A percentile compares a stretch with the other conserved stretches of the same genome.
Conservation (phyloP, 2,113 vertebrate genomes). For the Balaeniceps rex region DNA sequence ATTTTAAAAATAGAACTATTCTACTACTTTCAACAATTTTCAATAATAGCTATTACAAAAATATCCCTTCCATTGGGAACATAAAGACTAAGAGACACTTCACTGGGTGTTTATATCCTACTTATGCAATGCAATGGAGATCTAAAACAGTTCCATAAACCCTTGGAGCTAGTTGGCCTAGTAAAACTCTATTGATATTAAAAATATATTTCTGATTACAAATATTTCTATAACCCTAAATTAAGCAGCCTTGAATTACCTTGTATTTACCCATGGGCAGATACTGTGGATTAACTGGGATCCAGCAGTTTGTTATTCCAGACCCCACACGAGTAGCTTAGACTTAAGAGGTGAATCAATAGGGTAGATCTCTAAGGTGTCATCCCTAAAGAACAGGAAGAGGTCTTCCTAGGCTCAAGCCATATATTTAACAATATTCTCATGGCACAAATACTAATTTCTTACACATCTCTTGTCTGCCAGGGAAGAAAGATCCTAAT, state of each 20-base stretch:
- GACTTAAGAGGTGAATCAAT: not conserved
- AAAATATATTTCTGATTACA: not conserved
- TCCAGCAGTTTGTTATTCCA: not conserved
- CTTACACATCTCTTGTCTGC: not conserved
- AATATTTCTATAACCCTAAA: not conserved
- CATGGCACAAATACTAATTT: not conserved
- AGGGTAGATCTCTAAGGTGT: not conserved
- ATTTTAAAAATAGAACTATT: not conserved
- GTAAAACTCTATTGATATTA: not conserved
- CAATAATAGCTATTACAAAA: not conserved
- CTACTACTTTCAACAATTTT: not conserved
- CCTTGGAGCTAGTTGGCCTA: not conserved
- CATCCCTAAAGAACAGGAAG: not conserved
- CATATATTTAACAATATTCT: not conserved
- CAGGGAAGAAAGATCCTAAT: not conserved
- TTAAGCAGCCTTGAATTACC: not conserved
- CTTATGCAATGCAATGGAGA: not conserved
- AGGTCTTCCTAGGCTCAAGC: not conserved
- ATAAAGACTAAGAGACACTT: not conserved
- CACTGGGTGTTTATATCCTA: not conserved
- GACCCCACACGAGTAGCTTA: not conserved
- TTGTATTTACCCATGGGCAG: not conserved
- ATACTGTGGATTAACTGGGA: conserved; percentile 17
- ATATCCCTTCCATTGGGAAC: not conserved
- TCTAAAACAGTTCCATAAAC: not conserved